Evolutionary conservation across 2,888 invertebrate genomes (phyloP).

Genomic region (Cerceris rybyensis): DNA sequence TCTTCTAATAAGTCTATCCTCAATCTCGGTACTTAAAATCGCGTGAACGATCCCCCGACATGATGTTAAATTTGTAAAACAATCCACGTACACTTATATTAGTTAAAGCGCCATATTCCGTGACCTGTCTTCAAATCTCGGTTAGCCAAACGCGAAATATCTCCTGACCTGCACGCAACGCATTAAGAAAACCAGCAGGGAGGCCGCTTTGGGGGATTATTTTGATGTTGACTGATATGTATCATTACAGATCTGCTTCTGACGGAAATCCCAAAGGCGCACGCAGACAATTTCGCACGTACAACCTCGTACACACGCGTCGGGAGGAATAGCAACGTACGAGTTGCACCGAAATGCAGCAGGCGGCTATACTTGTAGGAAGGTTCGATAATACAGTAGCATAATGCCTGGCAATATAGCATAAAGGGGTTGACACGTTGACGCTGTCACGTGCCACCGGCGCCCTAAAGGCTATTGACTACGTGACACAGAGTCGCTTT

Average conservation of each 20-base stretch:
- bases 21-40: no score
- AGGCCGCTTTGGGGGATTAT: conserved; percentile 22
- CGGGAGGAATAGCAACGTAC: conserved; percentile 15
- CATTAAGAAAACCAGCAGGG: conserved; percentile 8
- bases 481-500: conserved; percentile 58
- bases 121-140: no score
- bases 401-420: conserved; percentile 68
- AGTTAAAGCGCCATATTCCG: no score
- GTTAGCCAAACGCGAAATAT: no score
- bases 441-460: conserved; percentile 69
- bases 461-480: conserved; percentile 66
- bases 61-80: no score
- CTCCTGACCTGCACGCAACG: background rate
- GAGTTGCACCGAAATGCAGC: conserved; percentile 50
- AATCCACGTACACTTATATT: no score
- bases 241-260: conserved; percentile 48
- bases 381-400: conserved; percentile 67
- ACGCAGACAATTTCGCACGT: conserved; percentile 6
- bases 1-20: no score
- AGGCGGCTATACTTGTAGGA: conserved; percentile 52
- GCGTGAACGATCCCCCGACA: no score
- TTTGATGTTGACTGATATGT: conserved; percentile 47
- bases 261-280: conserved; percentile 49
- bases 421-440: conserved; percentile 70
- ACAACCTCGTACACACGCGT: conserved; percentile 3